These are phyloP conservation scores for Odontothrips loti DNA, from an alignment of 2,888 invertebrate genomes.

Conservation along the genomic window DNA sequence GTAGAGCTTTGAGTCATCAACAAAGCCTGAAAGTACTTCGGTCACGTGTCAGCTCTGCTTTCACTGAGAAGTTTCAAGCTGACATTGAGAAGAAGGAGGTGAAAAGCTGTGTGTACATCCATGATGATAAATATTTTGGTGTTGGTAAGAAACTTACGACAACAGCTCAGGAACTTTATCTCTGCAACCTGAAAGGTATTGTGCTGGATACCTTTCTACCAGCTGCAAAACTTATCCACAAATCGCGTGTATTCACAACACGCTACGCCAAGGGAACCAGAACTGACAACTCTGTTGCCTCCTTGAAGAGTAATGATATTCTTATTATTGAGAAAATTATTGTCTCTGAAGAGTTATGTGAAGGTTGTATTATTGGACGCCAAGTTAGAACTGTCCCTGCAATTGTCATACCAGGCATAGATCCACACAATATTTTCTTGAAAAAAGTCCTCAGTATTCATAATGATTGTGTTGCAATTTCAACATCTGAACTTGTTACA, in stretches of 20 bases:
- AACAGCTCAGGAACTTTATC: background rate
- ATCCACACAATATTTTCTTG: too few species aligned
- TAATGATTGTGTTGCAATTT: too few species aligned
- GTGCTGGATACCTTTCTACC: background rate
- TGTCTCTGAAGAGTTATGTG: background rate
- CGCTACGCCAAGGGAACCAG: background rate
- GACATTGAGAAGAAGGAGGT: background rate
- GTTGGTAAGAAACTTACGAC: background rate
- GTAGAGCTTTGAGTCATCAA: background rate
- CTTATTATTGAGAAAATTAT: background rate
- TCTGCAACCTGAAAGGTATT: background rate
- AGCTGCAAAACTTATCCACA: background rate
- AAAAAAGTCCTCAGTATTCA: too few species aligned
- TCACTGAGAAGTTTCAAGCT: background rate
- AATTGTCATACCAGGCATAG: too few species aligned
- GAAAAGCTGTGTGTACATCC: background rate
- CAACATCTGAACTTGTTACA: too few species aligned
- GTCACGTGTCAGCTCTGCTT: background rate
- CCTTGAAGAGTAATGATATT: background rate
- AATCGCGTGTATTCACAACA: background rate
- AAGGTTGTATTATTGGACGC: background rate
- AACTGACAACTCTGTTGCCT: background rate
- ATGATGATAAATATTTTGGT: background rate
- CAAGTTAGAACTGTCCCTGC: too few species aligned
- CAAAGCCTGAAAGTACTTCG: background rate